Evolutionary conservation across 2,113 vertebrate genomes (phyloP).

Genomic region (Solea solea): DNA sequence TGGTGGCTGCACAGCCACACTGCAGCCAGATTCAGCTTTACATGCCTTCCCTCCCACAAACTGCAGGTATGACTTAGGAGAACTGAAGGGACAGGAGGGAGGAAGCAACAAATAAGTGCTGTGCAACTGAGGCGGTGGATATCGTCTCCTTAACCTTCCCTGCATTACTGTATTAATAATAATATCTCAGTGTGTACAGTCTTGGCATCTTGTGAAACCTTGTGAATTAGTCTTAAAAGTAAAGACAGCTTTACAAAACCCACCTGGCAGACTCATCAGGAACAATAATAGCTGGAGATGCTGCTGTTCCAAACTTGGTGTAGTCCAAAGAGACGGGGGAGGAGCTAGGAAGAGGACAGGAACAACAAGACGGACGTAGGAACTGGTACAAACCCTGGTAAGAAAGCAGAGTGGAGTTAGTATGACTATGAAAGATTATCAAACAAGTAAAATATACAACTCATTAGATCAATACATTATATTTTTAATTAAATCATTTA

Average conservation of each 20-base stretch:
- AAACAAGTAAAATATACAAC: no score
- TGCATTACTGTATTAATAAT: background rate
- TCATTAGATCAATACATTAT: no score
- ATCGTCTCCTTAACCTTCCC: no score
- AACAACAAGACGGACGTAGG: conserved; percentile 65
- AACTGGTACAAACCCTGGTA: conserved; percentile 88
- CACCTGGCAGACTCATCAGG: conserved; percentile 73
- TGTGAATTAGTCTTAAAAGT: background rate
- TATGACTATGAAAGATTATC: no score
- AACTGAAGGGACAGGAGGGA: conserved; percentile 56
- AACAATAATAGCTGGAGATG: conserved; percentile 50
- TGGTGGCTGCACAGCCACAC: conserved; percentile 75
- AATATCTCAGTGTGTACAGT: background rate
- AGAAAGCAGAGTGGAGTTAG: background rate
- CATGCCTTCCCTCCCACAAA: conserved; percentile 83
- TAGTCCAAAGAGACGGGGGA: conserved; percentile 74
- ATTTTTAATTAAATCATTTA: no score
- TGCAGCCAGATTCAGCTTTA: conserved; percentile 84
- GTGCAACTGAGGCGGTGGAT: no score
- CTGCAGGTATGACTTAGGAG: conserved; percentile 80
- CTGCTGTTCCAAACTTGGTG: conserved; percentile 75
- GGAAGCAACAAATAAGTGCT: no score
- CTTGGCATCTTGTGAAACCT: background rate
- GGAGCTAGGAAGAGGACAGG: conserved; percentile 34
- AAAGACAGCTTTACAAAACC: conserved; percentile 4